Base-by-base conservation (phyloP, 2,797 vertebrate genomes). In the Tenualosa ilisha region DNA sequence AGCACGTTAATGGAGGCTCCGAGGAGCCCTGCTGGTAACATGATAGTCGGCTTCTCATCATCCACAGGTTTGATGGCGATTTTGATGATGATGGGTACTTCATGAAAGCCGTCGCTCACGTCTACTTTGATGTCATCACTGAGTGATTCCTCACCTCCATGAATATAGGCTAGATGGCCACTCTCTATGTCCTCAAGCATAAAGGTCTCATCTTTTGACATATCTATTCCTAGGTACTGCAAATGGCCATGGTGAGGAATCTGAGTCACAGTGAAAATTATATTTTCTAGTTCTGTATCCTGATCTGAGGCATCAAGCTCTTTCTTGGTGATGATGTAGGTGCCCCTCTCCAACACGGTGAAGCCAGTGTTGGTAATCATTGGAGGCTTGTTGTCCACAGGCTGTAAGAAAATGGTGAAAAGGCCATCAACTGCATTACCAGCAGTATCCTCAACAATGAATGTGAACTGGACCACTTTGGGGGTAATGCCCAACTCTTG, bases 401-500 rank as follows among this genome's bases (percentile, higher is more conserved):
- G 97, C 89, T 97, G 96, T 59, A 98, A 92, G 89, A 97, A 96
- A 89, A 98, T 93, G 9, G 95, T 98, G 85, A 98, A 98, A 3
- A 95, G 92, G 37, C 95, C 97, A 85, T 94, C 91, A 3, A 94
- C 91, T 75, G 94, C 94, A 91, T 97, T 98, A 17, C 96, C 95
- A 79, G 94, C 94, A 72, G 94, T 95, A 91, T 98, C 97, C 86
- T 97, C 96, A 20, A 97, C 96, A 84, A 87, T 92, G 81, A 96
- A 98, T 22, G 94, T 95, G 88, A 98, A 97, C 88, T 97, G 96
- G 90, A 95, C 95, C 61, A 97, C 95, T 91, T 95, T 93, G 24
- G 96, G 95, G 81, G 93, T 94, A 87, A 97, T 96, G 72, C 97
- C 96, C 61, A 97, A 90, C 87, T 97, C 97, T 89, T 95, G 96